Percentiles rank a stretch among this genome's conserved stretches.
Conservation (phyloP, 23 tunicate genomes). For the Ciona savignyi region DNA sequence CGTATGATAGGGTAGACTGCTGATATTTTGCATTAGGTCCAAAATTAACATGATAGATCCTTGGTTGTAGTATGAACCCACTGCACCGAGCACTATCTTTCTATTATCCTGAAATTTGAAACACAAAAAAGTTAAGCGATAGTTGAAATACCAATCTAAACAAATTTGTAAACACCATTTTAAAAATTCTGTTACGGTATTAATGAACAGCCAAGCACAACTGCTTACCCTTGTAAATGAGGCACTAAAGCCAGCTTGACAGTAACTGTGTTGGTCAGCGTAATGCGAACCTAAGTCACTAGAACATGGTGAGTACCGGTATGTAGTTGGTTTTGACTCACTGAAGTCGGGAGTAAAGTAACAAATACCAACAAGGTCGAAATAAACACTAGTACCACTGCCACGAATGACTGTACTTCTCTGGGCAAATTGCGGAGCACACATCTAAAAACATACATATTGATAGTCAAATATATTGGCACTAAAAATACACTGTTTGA, state of each 20-base stretch:
- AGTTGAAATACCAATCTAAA: not conserved
- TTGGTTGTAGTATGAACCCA: constrained; percentile 66
- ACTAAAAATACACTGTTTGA: not conserved
- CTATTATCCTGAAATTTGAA: constrained; percentile 29
- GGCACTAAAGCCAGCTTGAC: constrained; percentile 79
- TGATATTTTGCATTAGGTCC: constrained; percentile 19
- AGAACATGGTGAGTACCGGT: constrained; percentile 39
- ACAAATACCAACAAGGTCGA: constrained; percentile 62
- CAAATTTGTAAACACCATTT: not conserved
- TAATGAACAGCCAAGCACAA: not conserved
- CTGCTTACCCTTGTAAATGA: constrained; percentile 57
- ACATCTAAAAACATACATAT: constrained; percentile 28
- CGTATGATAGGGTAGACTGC: constrained; percentile 28
- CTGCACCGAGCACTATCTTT: constrained; percentile 60
- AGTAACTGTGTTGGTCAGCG: constrained; percentile 39
- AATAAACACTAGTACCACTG: not conserved
- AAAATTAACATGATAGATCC: constrained; percentile 58
- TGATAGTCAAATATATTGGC: not conserved
- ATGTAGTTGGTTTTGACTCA: constrained; percentile 12
- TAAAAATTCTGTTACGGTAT: too few species aligned
- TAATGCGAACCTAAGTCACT: constrained; percentile 17
- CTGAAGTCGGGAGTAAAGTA: constrained; percentile 50
- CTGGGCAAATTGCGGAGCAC: constrained; percentile 72
- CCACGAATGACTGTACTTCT: not conserved
- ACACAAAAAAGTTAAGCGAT: constrained; percentile 2